Base-by-base conservation (phyloP, 2,113 vertebrate genomes). In the Xenus cinereus region DNA sequence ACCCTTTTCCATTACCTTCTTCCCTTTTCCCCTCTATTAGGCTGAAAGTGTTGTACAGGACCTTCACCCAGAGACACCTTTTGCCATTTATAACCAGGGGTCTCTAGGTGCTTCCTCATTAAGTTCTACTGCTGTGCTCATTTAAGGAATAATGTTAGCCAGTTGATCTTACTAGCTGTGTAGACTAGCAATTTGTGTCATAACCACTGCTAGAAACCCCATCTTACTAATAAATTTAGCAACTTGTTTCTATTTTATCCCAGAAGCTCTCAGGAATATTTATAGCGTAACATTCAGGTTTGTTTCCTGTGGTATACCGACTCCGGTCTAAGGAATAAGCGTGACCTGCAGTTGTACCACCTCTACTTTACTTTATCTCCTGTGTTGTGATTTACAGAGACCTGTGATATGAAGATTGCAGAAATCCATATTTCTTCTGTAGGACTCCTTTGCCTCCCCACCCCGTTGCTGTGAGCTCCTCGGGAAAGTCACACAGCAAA, bases 401-500 rank as follows among this genome's bases (percentile, higher is more conserved):
- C 35, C 1, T 33, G n/a, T 54, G 41, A 45, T 80, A 79, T 5
- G 7, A 88, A 85, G 45, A 27, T 43, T 91, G 53, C 46, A 95
- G 62, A 94, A 91, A 96, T 66, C 20, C 30, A 3, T 75, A 80
- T 93, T 97, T 96, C 78, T 96, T 87, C 90, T 63, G 33, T 53
- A 93, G 30, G 23, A 85, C 54, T 86, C 45, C 48, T 96, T 92
- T 86, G 64, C 88, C 66, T 89, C 27, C 72, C 95, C 73, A 20
- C 32, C 23, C 46, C 53, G 24, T 2, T 27, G 64, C 84, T 85
- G 51, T 93, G 46, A 84, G 80, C 86, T 86, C 87, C 90, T 96
- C 43, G 4, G 94, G 86, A 97, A 97, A 98, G 77, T 73, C 83
- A 94, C 78, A 93, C 24, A 87, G 87, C 53, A 66, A 92, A 95